Evolutionary conservation across 2,797 vertebrate species (phyloP), one percentile per base, ranked within the genome.

Genomic region (Enteromius anoplus): DNA sequence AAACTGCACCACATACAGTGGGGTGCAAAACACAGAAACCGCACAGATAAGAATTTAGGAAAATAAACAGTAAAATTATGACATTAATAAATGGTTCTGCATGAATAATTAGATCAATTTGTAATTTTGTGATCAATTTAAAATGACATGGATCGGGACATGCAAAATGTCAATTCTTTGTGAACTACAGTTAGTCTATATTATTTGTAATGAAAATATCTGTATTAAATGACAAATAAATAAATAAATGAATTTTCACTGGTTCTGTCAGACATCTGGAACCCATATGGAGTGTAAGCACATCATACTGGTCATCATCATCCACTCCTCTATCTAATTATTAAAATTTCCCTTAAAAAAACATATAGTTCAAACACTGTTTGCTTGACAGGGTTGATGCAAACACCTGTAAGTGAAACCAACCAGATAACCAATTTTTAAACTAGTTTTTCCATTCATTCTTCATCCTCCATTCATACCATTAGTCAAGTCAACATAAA

Each of bases 391-490:
- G 19, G 72, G 12, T 37, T 55, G 32, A 40, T 58, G 73, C 21
- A 75, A 75, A 23, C 34, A 40, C 34, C 34, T 75, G 11, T 73
- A 55, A n/a, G 19, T 37, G 53, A 58, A 75, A 42, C 53, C n/a
- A 72, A 11, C 15, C 15, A 26, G 32, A n/a, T 0, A 75, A 37
- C 65, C 34, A n/a, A 75, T 58, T 58, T 75, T 40, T 32, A 58
- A 45, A 15, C 34, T 32, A 53, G 47, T 32, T 32, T 73, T 34
- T 19, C 8, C 14, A 23, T 60, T 42, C 73, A 26, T 60, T 42
- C 14, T 26, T n/a, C 53, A 40, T 42, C 14, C 12, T 42, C 37
- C n/a, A 42, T 60, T 58, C 21, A 75, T 19, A 15, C 21, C 14
- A 21, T 75, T 23, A 58, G 53, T 75, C 69, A 5, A 49, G 42